Evolutionary conservation across 2,888 invertebrate genomes (phyloP), one percentile per base, ranked within the genome.

Genomic region (Galerucella calmariensis): DNA sequence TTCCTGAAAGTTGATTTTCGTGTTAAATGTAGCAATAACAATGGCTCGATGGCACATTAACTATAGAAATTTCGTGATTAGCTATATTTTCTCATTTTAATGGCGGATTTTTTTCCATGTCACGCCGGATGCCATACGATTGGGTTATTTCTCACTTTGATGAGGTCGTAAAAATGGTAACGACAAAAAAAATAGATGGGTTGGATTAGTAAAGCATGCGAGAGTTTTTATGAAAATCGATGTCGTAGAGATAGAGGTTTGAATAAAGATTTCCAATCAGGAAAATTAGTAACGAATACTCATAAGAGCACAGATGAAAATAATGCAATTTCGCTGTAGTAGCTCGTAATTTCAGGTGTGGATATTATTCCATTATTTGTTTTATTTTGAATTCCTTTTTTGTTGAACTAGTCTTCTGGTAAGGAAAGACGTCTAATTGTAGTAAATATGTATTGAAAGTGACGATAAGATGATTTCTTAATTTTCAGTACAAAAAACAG

Each of bases 101-200:
- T 72, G 70, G 66, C 65, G n/a, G 65, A 73, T 76, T 78, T 74
- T 75, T 72, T 74, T 56, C 61, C 44, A 59, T 41, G 68, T 67
- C 72, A 65, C 67, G 69, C 70, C 78, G 77, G 77, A 78, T 75
- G 76, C 69, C 41, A 35, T 56, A 48, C 70, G 72, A 78, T 78
- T 75, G 74, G 72, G 62, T 72, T 70, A 74, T 75, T 74, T 73
- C 71, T 74, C 73, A 69, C 73, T 66, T 72, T 62, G 66, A 72
- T 72, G 58, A 72, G 72, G 59, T 72, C 72, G 58, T 72, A 72
- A 66, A 72, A 72, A 72, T 72, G 66, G 66, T 66, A 67, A 72
- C 48, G 72, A 27, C 61, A 59, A 67, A 67, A 70, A 48, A 66
- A 72, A 72, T 72, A 72, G 48, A 72, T 72, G 58, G 67, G 24